phyloP scores from a whole-genome alignment of 35 echinoderm and acorn worm genomes.

The Strongylocentrotus purpuratus region DNA sequence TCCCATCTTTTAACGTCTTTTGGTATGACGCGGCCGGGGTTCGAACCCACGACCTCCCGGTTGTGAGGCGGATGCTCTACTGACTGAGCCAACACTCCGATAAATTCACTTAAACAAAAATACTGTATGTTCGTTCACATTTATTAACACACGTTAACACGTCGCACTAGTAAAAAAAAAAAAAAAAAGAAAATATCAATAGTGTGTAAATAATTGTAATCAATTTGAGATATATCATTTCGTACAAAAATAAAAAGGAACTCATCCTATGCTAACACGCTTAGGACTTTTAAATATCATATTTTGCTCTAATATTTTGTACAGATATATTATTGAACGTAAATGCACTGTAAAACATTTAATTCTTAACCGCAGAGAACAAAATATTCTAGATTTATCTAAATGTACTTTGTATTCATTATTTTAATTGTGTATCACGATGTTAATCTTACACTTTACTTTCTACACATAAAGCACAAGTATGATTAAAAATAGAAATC shows the following conservation, averaged over 20 bases:
- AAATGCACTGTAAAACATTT: neutral
- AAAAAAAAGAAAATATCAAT: neutral
- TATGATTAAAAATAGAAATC: neutral
- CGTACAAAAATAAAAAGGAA: conserved; percentile 36
- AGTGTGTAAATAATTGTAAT: neutral
- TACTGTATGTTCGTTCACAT: conserved; percentile 15
- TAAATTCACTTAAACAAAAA: neutral
- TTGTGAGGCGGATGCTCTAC: too few relatives aligned
- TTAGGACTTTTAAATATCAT: conserved; percentile 8
- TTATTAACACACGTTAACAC: neutral
- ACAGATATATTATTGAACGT: neutral
- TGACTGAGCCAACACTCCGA: too few relatives aligned
- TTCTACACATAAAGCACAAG: neutral
- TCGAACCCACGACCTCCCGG: too few relatives aligned
- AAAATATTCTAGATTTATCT: neutral
- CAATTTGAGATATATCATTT: conserved; percentile 29
- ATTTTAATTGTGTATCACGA: neutral
- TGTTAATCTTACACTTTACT: neutral
- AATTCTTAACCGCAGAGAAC: neutral
- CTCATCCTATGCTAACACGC: neutral
- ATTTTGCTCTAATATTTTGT: neutral
- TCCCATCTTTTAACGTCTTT: too few relatives aligned
- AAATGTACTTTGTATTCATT: neutral
- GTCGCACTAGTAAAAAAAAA: neutral
- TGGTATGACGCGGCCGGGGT: too few relatives aligned